Base-by-base conservation (phyloP, 2,888 invertebrate species). In the Crepidodera aurea region DNA sequence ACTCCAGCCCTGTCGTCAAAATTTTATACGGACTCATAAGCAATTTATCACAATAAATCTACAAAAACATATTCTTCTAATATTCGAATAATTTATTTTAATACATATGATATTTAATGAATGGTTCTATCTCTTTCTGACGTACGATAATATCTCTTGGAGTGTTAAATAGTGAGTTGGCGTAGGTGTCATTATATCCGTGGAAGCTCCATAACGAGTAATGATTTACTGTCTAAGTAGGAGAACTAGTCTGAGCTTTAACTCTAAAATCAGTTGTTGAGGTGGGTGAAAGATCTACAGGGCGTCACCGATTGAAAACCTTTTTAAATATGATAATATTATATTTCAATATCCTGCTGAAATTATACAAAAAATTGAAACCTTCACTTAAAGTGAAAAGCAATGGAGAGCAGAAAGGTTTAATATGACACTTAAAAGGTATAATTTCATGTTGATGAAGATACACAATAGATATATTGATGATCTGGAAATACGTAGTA, bases 181-280 rank as follows among this genome's bases (percentile, higher is more conserved):
- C 69, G 73, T 75, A 71, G 72, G 74, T 62, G 65, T 71, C 71
- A 72, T 74, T 75, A 74, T 66, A 68, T 61, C 64, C 63, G 62
- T 59, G 73, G 73, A 71, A 74, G 69, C 71, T 72, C 71, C 69
- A 69, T 66, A 63, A 51, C 51, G 51, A 51, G 51, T 51, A 6
- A 70, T 72, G 74, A 75, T 73, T 71, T 71, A 73, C 68, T 68
- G 70, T 62, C 68, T 64, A 69, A 68, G 70, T 72, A 71, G 71
- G 71, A 73, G 74, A 74, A 72, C 71, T 71, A 70, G 73, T 71
- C 67, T 68, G 69, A 18, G 32, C 32, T 32, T 32, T 5, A 34
- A 12, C 12, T 6, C 12, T 34, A 12, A 6, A 34, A 2, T 37
- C 5, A 13, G 3, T 8, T 18, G n/a, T 6, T 8, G 10, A 15